Evolutionary conservation across 2,888 invertebrate genomes (phyloP).

Genomic region (Rhagium mordax): DNA sequence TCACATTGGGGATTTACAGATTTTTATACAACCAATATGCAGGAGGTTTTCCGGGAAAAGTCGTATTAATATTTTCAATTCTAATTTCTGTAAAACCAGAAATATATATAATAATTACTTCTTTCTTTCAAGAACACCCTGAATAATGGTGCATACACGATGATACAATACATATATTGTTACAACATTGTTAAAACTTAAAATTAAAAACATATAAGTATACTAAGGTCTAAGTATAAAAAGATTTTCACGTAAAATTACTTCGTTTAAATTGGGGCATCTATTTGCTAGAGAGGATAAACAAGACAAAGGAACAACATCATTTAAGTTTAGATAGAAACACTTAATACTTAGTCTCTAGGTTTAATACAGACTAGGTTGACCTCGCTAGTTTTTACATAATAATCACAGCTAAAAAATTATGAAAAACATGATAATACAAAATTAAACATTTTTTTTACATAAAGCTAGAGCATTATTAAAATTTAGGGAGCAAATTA

Average conservation of each 20-base stretch:
- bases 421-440: not conserved
- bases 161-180: constrained; percentile 34
- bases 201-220: constrained; percentile 9
- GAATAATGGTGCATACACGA: constrained; percentile 38
- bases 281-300: not conserved
- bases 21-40: constrained; percentile 42
- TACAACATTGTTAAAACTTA: constrained; percentile 26
- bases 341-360: constrained; percentile 22
- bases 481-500: constrained; percentile 11
- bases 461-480: not conserved
- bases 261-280: constrained; percentile 9
- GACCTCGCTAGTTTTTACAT: not conserved
- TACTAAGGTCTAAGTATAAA: constrained; percentile 27
- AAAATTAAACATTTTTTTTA: not conserved
- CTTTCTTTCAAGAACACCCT: constrained; percentile 28
- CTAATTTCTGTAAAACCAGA: constrained; percentile 52
- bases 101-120: constrained; percentile 21
- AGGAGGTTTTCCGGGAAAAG: constrained; percentile 27
- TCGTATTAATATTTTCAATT: constrained; percentile 31
- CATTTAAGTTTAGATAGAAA: constrained; percentile 1
- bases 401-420: constrained; percentile 29
- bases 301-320: constrained; percentile 14
- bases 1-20: constrained; percentile 64
- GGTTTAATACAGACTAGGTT: constrained; percentile 18
- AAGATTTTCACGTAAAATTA: constrained; percentile 26